A percentile compares a stretch with the other conserved stretches of the same genome.
These are phyloP conservation scores for Stercorarius parasiticus DNA, from an alignment of 2,113 vertebrate species.

Conservation along the genomic window DNA sequence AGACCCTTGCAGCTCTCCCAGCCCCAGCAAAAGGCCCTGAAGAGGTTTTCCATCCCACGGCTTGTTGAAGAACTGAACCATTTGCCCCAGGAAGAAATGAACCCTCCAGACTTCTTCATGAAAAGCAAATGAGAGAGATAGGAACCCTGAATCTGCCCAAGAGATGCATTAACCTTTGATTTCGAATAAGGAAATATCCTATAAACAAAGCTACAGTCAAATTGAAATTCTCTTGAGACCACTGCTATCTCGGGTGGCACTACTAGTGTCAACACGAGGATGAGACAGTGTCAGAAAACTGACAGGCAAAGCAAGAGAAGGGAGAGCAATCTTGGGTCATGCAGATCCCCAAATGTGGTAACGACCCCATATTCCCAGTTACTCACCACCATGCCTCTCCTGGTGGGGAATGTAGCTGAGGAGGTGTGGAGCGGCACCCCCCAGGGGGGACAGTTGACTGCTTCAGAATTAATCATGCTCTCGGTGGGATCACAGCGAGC, in stretches of 20 bases:
- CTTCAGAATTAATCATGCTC: not conserved
- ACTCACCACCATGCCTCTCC: not conserved
- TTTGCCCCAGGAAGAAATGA: not conserved
- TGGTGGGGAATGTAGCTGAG: not conserved
- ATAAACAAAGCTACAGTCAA: not conserved
- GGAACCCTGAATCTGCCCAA: not conserved
- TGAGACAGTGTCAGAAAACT: not conserved
- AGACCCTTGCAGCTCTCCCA: not conserved
- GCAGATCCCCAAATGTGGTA: not conserved
- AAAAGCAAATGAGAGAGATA: not conserved
- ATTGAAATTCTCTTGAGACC: not conserved
- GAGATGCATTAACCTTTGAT: not conserved
- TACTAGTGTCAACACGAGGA: not conserved
- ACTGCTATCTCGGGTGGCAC: not conserved
- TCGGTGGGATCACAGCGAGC: not conserved
- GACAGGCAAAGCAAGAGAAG: not conserved
- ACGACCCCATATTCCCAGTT: not conserved
- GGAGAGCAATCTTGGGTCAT: not conserved
- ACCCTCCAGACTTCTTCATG: not conserved
- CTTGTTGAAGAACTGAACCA: not conserved
- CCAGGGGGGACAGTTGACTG: not conserved
- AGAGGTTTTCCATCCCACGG: not conserved
- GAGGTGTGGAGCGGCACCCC: fast-evolving
- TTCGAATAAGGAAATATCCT: not conserved
- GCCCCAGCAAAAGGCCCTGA: not conserved